These are phyloP conservation scores for Heliconius ismenius DNA, from an alignment of 2,888 invertebrate genomes.

Conservation along the genomic window DNA sequence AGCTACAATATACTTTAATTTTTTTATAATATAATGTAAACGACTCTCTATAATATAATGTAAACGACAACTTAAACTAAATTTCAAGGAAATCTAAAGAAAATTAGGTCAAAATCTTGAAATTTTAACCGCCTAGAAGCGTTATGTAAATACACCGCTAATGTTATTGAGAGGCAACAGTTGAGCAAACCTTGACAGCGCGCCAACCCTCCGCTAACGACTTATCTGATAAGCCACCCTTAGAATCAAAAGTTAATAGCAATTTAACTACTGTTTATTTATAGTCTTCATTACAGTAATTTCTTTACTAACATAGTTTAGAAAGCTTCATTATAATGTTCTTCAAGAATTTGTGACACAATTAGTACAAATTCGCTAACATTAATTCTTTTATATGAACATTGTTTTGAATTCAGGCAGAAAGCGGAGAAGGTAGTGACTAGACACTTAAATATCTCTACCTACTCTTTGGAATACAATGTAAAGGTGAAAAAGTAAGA, in stretches of 20 bases:
- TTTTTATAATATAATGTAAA: no score
- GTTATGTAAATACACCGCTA: constrained; percentile 27
- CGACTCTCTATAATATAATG: not conserved
- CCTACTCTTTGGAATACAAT: not conserved
- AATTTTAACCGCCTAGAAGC: not conserved
- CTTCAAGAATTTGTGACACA: not conserved
- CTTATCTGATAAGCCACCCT: constrained; percentile 19
- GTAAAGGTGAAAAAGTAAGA: not conserved
- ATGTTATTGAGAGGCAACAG: constrained; percentile 26
- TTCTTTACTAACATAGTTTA: not conserved
- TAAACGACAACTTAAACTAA: not conserved
- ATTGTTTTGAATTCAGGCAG: no score
- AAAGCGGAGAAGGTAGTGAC: not conserved
- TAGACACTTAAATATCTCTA: not conserved
- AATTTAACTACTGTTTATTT: constrained; percentile 17
- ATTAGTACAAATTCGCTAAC: not conserved
- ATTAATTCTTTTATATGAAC: no score
- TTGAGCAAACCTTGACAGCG: constrained; percentile 24
- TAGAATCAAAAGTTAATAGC: not conserved
- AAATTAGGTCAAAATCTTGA: not conserved
- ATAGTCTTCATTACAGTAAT: constrained; percentile 3
- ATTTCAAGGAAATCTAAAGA: not conserved
- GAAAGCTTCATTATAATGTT: not conserved
- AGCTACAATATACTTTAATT: no score
- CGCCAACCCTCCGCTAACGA: constrained; percentile 25